Evolutionary conservation across 1,140 invertebrate species (phyloP).

Genomic region (Sesamia nonagrioides): DNA sequence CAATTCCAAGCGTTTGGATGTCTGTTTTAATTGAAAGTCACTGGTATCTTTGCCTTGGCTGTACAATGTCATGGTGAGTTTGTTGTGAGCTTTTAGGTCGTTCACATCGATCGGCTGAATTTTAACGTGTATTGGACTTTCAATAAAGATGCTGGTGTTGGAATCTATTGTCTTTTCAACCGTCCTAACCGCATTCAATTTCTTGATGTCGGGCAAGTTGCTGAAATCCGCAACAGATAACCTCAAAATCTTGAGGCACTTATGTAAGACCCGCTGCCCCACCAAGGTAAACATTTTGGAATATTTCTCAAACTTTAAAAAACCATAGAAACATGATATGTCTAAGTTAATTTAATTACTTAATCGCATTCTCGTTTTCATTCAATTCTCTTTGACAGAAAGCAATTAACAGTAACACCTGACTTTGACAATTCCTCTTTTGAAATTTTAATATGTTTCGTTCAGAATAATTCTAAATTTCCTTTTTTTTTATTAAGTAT

Average conservation of each 20-base stretch:
- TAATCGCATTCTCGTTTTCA: constrained; percentile 53
- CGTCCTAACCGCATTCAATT: constrained; percentile 81
- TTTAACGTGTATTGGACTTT: constrained; percentile 86
- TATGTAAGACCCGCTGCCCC: constrained; percentile 77
- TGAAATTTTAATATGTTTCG: constrained; percentile 48
- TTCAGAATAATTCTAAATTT: background rate
- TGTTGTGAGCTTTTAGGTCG: constrained; percentile 80
- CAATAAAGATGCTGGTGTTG: constrained; percentile 84
- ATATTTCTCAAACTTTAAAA: constrained; percentile 49
- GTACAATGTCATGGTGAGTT: constrained; percentile 82
- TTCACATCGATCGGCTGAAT: constrained; percentile 83
- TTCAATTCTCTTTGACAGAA: constrained; percentile 53
- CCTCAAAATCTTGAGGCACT: constrained; percentile 86
- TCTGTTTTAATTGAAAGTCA: constrained; percentile 84
- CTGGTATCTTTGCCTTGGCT: constrained; percentile 79
- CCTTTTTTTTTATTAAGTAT: background rate
- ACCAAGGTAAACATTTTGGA: constrained; percentile 73
- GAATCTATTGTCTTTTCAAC: constrained; percentile 85
- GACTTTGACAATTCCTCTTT: constrained; percentile 63
- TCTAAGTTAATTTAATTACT: constrained; percentile 63
- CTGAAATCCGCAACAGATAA: constrained; percentile 80
- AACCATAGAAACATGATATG: constrained; percentile 58
- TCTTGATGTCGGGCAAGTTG: constrained; percentile 81
- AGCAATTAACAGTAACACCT: constrained; percentile 58
- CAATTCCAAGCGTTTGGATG: constrained; percentile 84